Base-by-base conservation (phyloP, 2,888 invertebrate species). In the Flexamia atlantica region DNA sequence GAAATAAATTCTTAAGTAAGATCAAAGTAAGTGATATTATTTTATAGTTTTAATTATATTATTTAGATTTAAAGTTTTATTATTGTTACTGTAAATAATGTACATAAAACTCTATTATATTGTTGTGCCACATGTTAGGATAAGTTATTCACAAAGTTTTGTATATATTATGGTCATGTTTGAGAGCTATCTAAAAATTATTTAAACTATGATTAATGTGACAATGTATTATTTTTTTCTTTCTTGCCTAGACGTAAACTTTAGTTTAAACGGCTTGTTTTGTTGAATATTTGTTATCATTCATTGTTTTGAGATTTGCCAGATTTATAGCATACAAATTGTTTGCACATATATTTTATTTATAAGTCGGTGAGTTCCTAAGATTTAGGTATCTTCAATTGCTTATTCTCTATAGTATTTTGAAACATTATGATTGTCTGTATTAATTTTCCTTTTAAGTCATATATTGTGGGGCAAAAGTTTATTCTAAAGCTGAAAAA, bases 1-100 rank as follows among this genome's bases (percentile, higher is more conserved):
- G 9, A 25, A 28, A 3, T 30, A 14, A 64, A 28, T 64, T 64
- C 5, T 17, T 64, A 28, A 28, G 28, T 64, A 64, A 25, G 64
- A 64, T 64, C 14, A 53, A 53, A 53, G 20, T 64, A 14, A 64
- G 64, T 64, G 28, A 28, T 64, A 64, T 64, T 64, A 20, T 64
- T 64, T 64, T 64, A 64, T 64, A 53, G 53, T 53, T 53, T 53
- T 53, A 23, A 64, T 64, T 28, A 17, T 14, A 25, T 64, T 64
- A 64, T 64, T 64, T 28, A 12, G 9, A 28, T 64, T 64, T 64
- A 17, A 30, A 64, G 57, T 64, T 64, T 28, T 64, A 30, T 70
- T 70, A 70, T 40, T 40, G 70, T 70, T 70, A 40, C 7, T 70
- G 70, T 70, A 70, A 70, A 70, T 70, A 23, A 5, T 70, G 70